A percentile compares a stretch with the other conserved stretches of the same genome.
phyloP scores from a whole-genome alignment of 2,797 vertebrate species.

The Phaenicophaeus curvirostris region DNA sequence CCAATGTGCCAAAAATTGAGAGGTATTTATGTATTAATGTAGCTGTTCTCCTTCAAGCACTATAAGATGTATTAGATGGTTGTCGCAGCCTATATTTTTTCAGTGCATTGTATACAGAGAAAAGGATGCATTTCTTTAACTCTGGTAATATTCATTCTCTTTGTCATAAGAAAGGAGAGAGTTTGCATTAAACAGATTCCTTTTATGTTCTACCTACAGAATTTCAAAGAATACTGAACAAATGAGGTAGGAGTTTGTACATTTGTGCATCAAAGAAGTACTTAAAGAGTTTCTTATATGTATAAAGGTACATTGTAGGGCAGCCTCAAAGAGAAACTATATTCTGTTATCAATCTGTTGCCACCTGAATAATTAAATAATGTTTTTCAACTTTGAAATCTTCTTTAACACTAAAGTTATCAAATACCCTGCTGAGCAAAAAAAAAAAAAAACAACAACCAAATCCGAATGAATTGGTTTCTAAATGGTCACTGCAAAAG shows the following conservation, averaged over 20 bases:
- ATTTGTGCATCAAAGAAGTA: constrained; percentile 48
- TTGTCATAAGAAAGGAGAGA: constrained; percentile 40
- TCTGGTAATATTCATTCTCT: not conserved
- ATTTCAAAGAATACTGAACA: constrained; percentile 56
- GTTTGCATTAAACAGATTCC: constrained; percentile 42
- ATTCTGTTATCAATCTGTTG: constrained; percentile 17
- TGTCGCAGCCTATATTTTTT: constrained; percentile 15
- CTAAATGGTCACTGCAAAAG: constrained; percentile 20
- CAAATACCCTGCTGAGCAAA: not conserved
- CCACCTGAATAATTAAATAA: constrained; percentile 50
- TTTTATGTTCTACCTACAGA: constrained; percentile 59
- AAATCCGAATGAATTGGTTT: not conserved
- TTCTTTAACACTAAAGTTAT: constrained; percentile 6
- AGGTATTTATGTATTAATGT: constrained; percentile 13
- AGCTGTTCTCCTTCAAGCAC: not conserved
- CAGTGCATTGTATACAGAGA: not conserved
- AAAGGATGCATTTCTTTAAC: constrained; percentile 3
- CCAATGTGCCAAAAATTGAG: not conserved
- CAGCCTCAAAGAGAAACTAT: constrained; percentile 18
- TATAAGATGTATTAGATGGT: not conserved
- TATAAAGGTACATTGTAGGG: constrained; percentile 41
- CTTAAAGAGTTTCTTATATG: constrained; percentile 30
- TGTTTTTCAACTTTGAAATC: constrained; percentile 25
- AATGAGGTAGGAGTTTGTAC: constrained; percentile 50
- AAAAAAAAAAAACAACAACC: not conserved